Conservation (phyloP, 2,888 invertebrate species). For the Ferrisia virgata region DNA sequence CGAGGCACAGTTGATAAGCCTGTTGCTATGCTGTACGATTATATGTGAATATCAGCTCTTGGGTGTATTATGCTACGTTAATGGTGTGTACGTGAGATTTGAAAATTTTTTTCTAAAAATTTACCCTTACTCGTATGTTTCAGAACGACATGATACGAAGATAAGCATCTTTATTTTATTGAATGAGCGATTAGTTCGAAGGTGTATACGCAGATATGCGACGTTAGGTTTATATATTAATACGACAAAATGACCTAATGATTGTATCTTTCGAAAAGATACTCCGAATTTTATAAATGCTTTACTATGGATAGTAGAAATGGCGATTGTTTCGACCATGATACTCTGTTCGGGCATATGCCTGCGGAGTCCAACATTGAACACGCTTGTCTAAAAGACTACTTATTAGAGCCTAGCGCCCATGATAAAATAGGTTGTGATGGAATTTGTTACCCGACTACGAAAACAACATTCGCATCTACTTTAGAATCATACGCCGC, state of each 20-base stretch:
- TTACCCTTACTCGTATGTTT: conserved; percentile 9
- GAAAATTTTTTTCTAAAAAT: background rate
- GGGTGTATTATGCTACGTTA: background rate
- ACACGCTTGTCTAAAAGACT: conserved; percentile 51
- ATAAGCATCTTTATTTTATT: background rate
- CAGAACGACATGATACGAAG: background rate
- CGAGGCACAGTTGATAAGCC: conserved; percentile 23
- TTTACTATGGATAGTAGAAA: conserved; percentile 51
- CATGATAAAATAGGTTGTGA: conserved; percentile 41
- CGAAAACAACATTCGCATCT: conserved; percentile 21
- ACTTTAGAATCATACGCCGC: conserved; percentile 10
- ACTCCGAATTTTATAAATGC: conserved; percentile 20
- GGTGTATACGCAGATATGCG: background rate
- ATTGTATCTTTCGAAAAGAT: background rate
- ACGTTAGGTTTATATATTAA: background rate
- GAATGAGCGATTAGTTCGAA: background rate
- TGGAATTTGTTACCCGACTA: conserved; percentile 39
- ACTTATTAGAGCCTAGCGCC: conserved; percentile 49
- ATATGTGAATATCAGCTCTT: background rate
- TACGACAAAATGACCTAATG: background rate
- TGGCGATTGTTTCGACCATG: conserved; percentile 51
- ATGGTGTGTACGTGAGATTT: background rate
- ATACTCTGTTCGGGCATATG: conserved; percentile 49
- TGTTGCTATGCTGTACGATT: conserved; percentile 30
- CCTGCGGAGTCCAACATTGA: conserved; percentile 48